Percentiles rank a stretch among this genome's conserved stretches.
Evolutionary conservation across 2,113 vertebrate species (phyloP).

Genomic region (Cavia porcellus): DNA sequence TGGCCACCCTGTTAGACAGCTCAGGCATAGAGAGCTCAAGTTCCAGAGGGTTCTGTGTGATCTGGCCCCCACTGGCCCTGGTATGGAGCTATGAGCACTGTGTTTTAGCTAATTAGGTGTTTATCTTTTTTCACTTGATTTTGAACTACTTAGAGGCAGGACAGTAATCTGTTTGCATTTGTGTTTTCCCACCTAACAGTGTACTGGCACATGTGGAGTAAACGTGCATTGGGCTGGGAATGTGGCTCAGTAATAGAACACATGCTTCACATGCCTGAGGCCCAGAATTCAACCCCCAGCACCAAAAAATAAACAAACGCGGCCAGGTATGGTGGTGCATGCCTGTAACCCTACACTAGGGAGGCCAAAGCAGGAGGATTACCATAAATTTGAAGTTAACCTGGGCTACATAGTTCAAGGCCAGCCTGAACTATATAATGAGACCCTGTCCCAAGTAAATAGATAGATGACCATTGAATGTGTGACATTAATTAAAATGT

Average conservation of each 20-base stretch:
- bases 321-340: background rate
- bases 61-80: background rate
- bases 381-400: background rate
- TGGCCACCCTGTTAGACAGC: background rate
- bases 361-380: background rate
- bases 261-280: background rate
- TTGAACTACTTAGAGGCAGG: slow-evolving; percentile 28
- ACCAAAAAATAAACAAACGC: background rate
- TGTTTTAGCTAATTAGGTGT: slow-evolving; percentile 15
- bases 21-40: background rate
- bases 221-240: background rate
- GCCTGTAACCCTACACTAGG: background rate
- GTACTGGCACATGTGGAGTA: background rate
- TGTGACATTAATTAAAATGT: background rate
- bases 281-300: background rate
- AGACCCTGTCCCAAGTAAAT: background rate
- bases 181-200: background rate
- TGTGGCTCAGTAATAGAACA: background rate
- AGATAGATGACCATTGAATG: background rate
- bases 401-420: background rate
- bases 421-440: background rate
- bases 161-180: background rate
- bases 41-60: background rate
- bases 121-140: slow-evolving; percentile 35
- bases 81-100: background rate